These are phyloP conservation scores for Rhynchophorus ferrugineus DNA, from an alignment of 1,140 invertebrate genomes.

Conservation along the genomic window DNA sequence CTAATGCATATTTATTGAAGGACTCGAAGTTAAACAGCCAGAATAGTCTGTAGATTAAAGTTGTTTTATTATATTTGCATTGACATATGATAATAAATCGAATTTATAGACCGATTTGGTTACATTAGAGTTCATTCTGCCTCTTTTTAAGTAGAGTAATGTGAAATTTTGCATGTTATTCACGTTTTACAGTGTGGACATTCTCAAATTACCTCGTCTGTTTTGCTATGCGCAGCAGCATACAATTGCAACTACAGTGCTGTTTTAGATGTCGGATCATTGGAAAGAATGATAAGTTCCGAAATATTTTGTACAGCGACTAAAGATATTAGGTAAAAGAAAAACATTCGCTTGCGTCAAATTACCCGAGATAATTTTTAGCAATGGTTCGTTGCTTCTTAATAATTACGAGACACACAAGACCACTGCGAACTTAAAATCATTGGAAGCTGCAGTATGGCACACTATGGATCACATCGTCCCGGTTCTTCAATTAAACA, in stretches of 20 bases:
- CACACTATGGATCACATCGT: slow-evolving; percentile 44
- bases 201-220: slow-evolving; percentile 34
- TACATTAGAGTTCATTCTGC: too few relatives aligned
- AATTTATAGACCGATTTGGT: too few relatives aligned
- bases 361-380: slow-evolving; percentile 25
- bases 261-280: not conserved
- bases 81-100: too few relatives aligned
- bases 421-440: slow-evolving; percentile 36
- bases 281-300: slow-evolving; percentile 8
- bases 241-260: not conserved
- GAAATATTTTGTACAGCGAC: slow-evolving; percentile 30
- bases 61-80: too few relatives aligned
- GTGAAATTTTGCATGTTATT: slow-evolving; percentile 6
- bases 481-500: slow-evolving; percentile 43
- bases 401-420: slow-evolving; percentile 42
- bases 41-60: too few relatives aligned
- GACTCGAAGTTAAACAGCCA: too few relatives aligned
- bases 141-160: too few relatives aligned
- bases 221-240: slow-evolving; percentile 26
- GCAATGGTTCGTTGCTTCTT: slow-evolving; percentile 44
- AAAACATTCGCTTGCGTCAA: too few relatives aligned
- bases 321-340: slow-evolving; percentile 32
- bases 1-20: too few relatives aligned
- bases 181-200: slow-evolving; percentile 36
- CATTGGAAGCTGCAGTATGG: slow-evolving; percentile 41